Percentiles rank a stretch among this genome's conserved stretches.
Conservation (phyloP, 2,113 vertebrate genomes). For the Siniperca chuatsi region DNA sequence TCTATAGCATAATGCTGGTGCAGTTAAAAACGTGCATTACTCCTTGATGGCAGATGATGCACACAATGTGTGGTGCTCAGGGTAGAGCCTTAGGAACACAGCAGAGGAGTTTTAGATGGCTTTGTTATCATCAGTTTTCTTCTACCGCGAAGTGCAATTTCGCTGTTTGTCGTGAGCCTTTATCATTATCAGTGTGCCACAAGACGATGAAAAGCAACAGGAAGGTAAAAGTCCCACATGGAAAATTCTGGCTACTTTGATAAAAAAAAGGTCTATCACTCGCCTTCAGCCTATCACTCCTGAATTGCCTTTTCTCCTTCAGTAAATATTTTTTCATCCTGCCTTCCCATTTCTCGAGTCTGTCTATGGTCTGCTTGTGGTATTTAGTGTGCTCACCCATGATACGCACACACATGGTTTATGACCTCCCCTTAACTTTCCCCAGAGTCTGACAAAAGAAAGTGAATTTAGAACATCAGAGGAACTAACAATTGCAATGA, state of each 20-base stretch:
- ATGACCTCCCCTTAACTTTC: slow-evolving; percentile 26
- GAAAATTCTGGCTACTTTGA: slow-evolving; percentile 32
- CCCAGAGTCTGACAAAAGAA: slow-evolving; percentile 43
- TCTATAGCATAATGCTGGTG: not conserved
- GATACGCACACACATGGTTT: slow-evolving; percentile 17
- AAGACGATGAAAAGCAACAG: slow-evolving; percentile 43
- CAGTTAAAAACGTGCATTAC: not conserved
- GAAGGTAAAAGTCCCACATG: slow-evolving; percentile 49
- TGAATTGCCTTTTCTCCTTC: slow-evolving; percentile 2
- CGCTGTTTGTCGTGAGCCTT: slow-evolving; percentile 44
- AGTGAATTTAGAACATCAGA: slow-evolving; percentile 29
- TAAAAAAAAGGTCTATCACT: not conserved
- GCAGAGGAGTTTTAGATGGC: not conserved
- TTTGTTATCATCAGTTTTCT: slow-evolving; percentile 37
- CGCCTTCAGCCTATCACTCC: slow-evolving; percentile 24
- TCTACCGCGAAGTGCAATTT: slow-evolving; percentile 29
- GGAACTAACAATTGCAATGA: slow-evolving; percentile 5
- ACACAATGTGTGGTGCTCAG: not conserved
- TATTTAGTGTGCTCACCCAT: slow-evolving; percentile 42
- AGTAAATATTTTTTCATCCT: slow-evolving; percentile 23
- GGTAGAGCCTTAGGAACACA: not conserved
- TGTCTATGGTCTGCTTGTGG: slow-evolving; percentile 16
- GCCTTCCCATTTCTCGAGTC: slow-evolving; percentile 17
- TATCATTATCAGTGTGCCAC: slow-evolving; percentile 45
- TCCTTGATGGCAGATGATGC: not conserved